Conservation (phyloP, 1,140 invertebrate species). For the Pachyrhynchus sulphureomaculatus region DNA sequence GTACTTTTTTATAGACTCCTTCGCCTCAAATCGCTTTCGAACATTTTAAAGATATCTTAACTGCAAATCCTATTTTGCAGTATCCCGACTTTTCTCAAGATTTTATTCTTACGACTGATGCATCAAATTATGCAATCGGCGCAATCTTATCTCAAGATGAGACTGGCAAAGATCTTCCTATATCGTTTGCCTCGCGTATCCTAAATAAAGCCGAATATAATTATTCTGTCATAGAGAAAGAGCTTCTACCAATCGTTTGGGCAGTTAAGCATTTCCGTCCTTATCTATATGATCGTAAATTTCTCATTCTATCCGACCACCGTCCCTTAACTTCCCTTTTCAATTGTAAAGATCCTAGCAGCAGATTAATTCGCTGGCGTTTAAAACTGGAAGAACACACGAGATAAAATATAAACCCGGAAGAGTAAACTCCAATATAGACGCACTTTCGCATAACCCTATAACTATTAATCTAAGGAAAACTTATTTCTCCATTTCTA, state of each 20-base stretch:
- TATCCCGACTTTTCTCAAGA: too few relatives aligned
- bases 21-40: constrained; percentile 45
- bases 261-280: too few relatives aligned
- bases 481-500: neutral
- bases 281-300: constrained; percentile 35
- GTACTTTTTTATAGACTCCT: constrained; percentile 14
- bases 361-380: too few relatives aligned
- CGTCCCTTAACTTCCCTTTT: constrained; percentile 43
- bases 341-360: constrained; percentile 52
- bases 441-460: constrained; percentile 38
- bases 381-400: too few relatives aligned
- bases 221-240: too few relatives aligned
- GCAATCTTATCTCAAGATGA: constrained; percentile 40
- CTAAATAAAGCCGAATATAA: too few relatives aligned
- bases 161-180: too few relatives aligned
- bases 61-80: too few relatives aligned
- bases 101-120: constrained; percentile 50
- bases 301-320: constrained; percentile 36
- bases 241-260: constrained; percentile 38
- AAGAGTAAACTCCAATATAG: constrained; percentile 48
- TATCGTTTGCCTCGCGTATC: constrained; percentile 40
- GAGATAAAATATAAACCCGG: constrained; percentile 51
- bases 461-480: neutral
- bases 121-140: constrained; percentile 45
- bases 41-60: too few relatives aligned